These are phyloP conservation scores for Mythimna albipuncta DNA, from an alignment of 2,888 invertebrate genomes.

Conservation along the genomic window DNA sequence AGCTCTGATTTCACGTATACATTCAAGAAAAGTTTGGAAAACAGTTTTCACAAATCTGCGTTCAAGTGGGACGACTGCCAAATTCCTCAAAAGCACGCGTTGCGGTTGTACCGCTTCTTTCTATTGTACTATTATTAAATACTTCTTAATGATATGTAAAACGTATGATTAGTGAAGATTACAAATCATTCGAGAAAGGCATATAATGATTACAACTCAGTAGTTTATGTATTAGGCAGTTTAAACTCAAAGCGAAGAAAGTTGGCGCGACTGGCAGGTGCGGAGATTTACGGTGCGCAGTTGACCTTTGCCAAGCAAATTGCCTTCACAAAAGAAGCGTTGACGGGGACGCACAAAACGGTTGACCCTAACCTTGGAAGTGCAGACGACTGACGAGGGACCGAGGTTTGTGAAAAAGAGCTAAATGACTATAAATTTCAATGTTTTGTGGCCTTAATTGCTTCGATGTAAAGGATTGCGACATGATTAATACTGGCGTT, in stretches of 20 bases:
- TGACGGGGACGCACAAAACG: constrained; percentile 76
- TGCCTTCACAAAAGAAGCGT: constrained; percentile 79
- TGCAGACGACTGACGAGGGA: constrained; percentile 65
- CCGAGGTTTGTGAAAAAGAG: constrained; percentile 56
- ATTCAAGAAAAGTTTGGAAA: constrained; percentile 35
- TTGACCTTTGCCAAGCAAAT: constrained; percentile 78
- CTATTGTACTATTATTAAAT: constrained; percentile 65
- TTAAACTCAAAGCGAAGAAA: constrained; percentile 55
- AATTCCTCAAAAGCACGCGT: constrained; percentile 67
- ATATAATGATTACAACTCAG: constrained; percentile 33
- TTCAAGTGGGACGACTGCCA: constrained; percentile 70
- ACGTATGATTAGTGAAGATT: constrained; percentile 46
- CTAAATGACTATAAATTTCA: constrained; percentile 52
- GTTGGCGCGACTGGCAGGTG: constrained; percentile 63
- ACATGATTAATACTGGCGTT: constrained; percentile 31
- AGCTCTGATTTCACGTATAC: constrained; percentile 19
- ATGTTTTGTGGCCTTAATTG: constrained; percentile 58
- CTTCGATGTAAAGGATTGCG: constrained; percentile 25
- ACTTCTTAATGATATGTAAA: constrained; percentile 56
- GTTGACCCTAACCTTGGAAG: constrained; percentile 74
- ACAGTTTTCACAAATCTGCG: constrained; percentile 62
- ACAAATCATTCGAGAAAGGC: constrained; percentile 27
- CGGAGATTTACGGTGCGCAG: constrained; percentile 65
- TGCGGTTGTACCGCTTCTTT: constrained; percentile 67
- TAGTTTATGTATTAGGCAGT: constrained; percentile 41